Evolutionary conservation across 2,888 invertebrate genomes (phyloP).

Genomic region (Drosophila limbata): DNA sequence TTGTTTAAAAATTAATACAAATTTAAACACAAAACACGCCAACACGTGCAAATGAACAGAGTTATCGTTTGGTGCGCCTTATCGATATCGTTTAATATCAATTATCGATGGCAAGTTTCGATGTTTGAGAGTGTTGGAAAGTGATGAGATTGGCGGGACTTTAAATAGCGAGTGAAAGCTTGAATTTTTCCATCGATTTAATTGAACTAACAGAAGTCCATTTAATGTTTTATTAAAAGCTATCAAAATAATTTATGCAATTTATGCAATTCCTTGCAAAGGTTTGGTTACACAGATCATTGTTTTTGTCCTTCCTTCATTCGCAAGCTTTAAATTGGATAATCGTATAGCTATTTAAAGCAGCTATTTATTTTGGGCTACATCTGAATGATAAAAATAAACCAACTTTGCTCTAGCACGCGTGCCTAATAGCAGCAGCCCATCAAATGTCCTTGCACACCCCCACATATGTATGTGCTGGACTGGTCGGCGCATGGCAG

Average conservation of each 20-base stretch:
- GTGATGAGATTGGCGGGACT: background rate
- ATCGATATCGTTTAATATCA: conserved; percentile 14
- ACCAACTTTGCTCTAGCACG: conserved; percentile 47
- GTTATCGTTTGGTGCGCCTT: conserved; percentile 9
- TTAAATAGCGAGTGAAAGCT: background rate
- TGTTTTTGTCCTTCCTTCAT: background rate
- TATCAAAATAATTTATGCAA: background rate
- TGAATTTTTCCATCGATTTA: background rate
- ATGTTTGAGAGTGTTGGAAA: conserved; percentile 41
- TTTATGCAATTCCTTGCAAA: background rate
- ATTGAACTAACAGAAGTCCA: too few relatives aligned
- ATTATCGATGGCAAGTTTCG: conserved; percentile 6
- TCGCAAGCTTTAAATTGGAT: background rate
- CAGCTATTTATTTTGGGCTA: conserved; percentile 13
- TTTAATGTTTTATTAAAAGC: background rate
- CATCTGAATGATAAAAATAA: conserved; percentile 58
- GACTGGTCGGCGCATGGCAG: conserved; percentile 50
- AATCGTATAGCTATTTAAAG: conserved; percentile 17
- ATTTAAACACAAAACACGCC: conserved; percentile 49
- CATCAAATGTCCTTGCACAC: conserved; percentile 55
- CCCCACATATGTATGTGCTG: conserved; percentile 21
- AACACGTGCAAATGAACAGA: conserved; percentile 60
- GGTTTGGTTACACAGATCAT: background rate
- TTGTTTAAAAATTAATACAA: conserved; percentile 8
- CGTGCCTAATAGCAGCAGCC: conserved; percentile 53